Evolutionary conservation across 1,140 invertebrate species (phyloP).

Genomic region (Rhyacophila brunnea): DNA sequence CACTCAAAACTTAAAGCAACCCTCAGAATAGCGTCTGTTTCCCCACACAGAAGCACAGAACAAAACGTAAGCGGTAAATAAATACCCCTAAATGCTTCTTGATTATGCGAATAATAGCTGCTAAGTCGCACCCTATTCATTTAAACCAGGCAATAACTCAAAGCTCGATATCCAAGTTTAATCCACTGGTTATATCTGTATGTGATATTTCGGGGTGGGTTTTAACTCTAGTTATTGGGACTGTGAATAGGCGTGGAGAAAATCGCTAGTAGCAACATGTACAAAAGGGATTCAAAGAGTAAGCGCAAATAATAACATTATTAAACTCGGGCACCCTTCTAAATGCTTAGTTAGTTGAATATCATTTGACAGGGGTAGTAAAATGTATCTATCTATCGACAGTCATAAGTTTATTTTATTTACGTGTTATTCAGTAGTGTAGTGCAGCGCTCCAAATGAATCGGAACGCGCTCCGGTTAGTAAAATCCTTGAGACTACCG

Average conservation of each 20-base stretch:
- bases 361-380: background rate
- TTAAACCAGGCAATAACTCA: no score
- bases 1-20: slow-evolving; percentile 22
- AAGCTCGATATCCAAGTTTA: background rate
- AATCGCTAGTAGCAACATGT: slow-evolving; percentile 17
- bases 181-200: background rate
- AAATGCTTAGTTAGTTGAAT: slow-evolving; percentile 33
- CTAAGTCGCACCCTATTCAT: no score
- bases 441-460: no score
- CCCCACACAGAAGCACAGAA: slow-evolving; percentile 5
- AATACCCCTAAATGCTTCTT: slow-evolving; percentile 36
- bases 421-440: no score
- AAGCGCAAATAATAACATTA: slow-evolving; percentile 38
- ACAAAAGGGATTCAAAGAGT: slow-evolving; percentile 30
- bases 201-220: background rate
- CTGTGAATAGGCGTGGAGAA: slow-evolving; percentile 6
- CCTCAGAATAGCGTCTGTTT: slow-evolving; percentile 10
- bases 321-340: slow-evolving; percentile 30
- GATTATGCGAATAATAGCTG: slow-evolving; percentile 29
- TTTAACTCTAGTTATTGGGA: slow-evolving; percentile 3
- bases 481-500: no score
- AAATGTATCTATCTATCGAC: no score
- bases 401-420: no score
- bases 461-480: no score
- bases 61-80: slow-evolving; percentile 34